These are phyloP conservation scores for Chinchilla lanigera DNA, from an alignment of 2,113 vertebrate species.

Conservation along the genomic window DNA sequence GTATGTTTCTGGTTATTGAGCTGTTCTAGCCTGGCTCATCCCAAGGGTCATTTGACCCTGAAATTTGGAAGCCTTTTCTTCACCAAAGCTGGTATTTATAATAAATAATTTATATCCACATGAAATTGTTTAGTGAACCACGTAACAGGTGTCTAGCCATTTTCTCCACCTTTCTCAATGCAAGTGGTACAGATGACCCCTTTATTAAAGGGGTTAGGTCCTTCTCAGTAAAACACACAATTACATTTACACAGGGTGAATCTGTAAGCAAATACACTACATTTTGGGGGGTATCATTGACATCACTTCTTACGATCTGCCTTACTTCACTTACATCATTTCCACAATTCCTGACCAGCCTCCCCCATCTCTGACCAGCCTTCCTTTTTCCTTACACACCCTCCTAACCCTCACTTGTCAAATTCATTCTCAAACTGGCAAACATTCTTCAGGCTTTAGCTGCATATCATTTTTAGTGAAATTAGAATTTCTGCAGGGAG, in stretches of 20 bases:
- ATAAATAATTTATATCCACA: background rate
- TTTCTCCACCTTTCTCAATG: background rate
- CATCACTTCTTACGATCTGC: background rate
- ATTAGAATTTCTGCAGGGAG: background rate
- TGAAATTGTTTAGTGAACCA: background rate
- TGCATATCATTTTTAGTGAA: background rate
- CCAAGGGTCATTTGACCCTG: background rate
- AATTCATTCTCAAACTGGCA: background rate
- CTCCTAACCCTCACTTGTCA: fast-evolving
- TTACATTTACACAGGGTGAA: no score
- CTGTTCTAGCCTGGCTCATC: background rate
- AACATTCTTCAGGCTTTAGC: background rate
- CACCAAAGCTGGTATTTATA: background rate
- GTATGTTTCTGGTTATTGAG: background rate
- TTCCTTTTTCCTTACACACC: fast-evolving
- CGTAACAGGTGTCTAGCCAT: background rate
- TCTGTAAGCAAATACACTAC: background rate
- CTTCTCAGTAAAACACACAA: background rate
- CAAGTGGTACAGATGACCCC: background rate
- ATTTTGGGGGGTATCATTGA: no score
- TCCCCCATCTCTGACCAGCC: background rate
- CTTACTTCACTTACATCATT: background rate
- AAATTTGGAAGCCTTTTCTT: background rate
- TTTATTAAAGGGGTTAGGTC: background rate
- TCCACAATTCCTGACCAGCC: background rate